Evolutionary conservation across 2,888 invertebrate species (phyloP).

Genomic region (Mesorhabditis sp.): DNA sequence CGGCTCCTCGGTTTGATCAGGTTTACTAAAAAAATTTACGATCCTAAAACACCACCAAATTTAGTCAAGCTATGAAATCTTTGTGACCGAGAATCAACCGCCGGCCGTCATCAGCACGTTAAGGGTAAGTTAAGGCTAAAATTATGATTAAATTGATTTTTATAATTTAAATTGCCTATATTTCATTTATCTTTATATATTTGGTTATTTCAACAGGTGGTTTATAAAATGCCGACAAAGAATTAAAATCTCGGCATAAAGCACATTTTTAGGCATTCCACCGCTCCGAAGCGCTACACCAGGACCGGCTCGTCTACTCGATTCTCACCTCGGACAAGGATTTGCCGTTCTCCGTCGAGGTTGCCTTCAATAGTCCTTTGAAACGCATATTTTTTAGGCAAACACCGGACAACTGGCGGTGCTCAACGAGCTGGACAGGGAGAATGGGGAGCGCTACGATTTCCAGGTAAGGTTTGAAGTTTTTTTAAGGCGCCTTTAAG

Average conservation of each 20-base stretch:
- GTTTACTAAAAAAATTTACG: neutral
- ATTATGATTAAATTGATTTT: too few species aligned
- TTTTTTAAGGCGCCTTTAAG: too few species aligned
- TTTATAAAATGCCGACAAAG: too few species aligned
- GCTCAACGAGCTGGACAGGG: slow-evolving; percentile 12
- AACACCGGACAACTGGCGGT: slow-evolving; percentile 13
- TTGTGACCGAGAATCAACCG: slow-evolving; percentile 24
- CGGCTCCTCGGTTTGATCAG: slow-evolving; percentile 29
- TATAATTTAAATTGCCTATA: neutral
- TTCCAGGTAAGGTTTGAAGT: slow-evolving; percentile 11
- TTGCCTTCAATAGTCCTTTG: neutral
- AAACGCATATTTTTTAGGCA: slow-evolving; percentile 11
- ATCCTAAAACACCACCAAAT: neutral
- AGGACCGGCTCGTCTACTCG: neutral
- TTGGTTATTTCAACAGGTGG: too few species aligned
- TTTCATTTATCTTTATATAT: too few species aligned
- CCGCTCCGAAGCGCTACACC: neutral
- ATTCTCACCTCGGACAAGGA: neutral
- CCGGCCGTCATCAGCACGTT: slow-evolving; percentile 34
- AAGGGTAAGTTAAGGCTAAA: slow-evolving; percentile 16
- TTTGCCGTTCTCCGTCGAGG: neutral
- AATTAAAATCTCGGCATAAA: neutral
- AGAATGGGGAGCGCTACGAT: slow-evolving; percentile 1
- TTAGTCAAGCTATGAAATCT: slow-evolving; percentile 23
- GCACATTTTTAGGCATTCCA: neutral